phyloP scores from a whole-genome alignment of 2,797 vertebrate species.

The Leuciscus waleckii region DNA sequence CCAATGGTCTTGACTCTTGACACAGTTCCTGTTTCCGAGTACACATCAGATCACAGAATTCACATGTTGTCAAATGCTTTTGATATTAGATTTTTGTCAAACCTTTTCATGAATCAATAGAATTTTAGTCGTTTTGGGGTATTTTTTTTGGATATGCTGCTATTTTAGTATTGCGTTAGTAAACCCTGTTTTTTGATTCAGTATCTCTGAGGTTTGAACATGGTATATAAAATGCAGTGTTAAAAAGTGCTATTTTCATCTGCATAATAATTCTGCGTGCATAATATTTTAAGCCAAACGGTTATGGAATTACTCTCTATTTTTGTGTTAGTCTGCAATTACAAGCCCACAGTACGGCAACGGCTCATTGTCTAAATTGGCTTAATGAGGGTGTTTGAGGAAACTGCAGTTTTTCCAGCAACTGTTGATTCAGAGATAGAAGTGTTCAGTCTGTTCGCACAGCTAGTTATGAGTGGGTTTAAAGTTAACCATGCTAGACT shows the following conservation, averaged over 20 bases:
- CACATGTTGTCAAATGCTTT: not conserved
- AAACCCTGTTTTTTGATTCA: not conserved
- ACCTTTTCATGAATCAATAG: not conserved
- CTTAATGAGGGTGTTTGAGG: slow-evolving; percentile 22
- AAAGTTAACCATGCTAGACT: not conserved
- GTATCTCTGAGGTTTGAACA: not conserved
- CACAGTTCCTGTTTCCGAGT: slow-evolving; percentile 5
- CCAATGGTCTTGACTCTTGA: not conserved
- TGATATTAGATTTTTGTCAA: not conserved
- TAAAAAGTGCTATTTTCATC: not conserved
- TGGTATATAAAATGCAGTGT: not conserved
- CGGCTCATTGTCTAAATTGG: slow-evolving; percentile 19
- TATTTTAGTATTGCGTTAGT: no score
- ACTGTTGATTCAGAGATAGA: not conserved
- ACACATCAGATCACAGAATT: not conserved
- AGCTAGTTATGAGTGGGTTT: not conserved
- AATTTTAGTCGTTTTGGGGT: not conserved
- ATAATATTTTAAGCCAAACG: slow-evolving; percentile 14
- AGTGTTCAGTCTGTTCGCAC: not conserved
- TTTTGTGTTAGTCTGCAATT: not conserved
- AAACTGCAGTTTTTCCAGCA: slow-evolving; percentile 10
- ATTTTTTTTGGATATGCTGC: not conserved
- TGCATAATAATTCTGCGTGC: not conserved
- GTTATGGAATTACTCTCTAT: slow-evolving; percentile 10
- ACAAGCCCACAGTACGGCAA: slow-evolving; percentile 10